phyloP scores from a whole-genome alignment of 2,888 invertebrate genomes.

The Drosophila parthenogenetica region DNA sequence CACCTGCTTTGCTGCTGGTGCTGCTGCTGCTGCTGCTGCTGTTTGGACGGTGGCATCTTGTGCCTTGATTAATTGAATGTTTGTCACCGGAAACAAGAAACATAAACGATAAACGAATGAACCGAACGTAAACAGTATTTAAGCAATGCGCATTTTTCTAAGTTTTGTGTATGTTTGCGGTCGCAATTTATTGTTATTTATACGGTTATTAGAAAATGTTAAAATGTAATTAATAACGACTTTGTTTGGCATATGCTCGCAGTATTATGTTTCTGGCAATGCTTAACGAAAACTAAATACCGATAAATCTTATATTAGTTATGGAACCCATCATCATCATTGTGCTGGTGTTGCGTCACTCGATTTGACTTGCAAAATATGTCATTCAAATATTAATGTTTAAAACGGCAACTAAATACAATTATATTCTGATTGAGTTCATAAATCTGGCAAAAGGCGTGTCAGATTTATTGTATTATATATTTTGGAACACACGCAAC shows the following conservation, averaged over 20 bases:
- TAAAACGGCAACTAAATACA: constrained; percentile 19
- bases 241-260: constrained; percentile 38
- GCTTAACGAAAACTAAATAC: constrained; percentile 22
- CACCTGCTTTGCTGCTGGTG: constrained; percentile 48
- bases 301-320: constrained; percentile 59
- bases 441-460: constrained; percentile 52
- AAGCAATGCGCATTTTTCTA: constrained; percentile 27
- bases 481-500: constrained; percentile 13
- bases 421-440: constrained; percentile 24
- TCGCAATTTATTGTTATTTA: constrained; percentile 60
- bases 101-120: constrained; percentile 27
- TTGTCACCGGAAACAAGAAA: constrained; percentile 64
- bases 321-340: constrained; percentile 38
- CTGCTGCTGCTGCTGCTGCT: constrained; percentile 1
- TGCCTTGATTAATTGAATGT: constrained; percentile 68
- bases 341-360: constrained; percentile 48
- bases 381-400: constrained; percentile 41
- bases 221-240: constrained; percentile 72
- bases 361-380: constrained; percentile 50
- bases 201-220: constrained; percentile 71
- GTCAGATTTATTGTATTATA: constrained; percentile 52
- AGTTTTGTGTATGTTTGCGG: constrained; percentile 3
- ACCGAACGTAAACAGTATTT: constrained; percentile 22
- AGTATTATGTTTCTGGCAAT: constrained; percentile 58
- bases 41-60: constrained; percentile 15